Percentiles rank a stretch among this genome's conserved stretches.
Evolutionary conservation across 2,888 invertebrate genomes (phyloP).

Genomic region (Minunthozetes semirufus): DNA sequence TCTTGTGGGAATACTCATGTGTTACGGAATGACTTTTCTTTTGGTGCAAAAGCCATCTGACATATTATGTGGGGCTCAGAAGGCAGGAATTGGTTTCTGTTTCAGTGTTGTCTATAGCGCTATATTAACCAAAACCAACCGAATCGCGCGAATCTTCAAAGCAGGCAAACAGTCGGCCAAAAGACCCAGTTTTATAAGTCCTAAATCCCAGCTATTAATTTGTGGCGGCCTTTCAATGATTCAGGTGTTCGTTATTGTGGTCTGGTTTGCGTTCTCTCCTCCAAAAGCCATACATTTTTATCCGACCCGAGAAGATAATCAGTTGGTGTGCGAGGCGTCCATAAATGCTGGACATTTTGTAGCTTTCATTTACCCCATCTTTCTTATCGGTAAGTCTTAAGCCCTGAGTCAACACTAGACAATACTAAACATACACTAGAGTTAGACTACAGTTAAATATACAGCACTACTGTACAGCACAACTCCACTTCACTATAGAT

Average conservation of each 20-base stretch:
- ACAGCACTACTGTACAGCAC: too few species aligned
- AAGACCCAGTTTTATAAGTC: constrained; percentile 51
- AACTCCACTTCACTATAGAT: not conserved
- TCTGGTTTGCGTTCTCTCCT: constrained; percentile 87
- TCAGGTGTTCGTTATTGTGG: constrained; percentile 64
- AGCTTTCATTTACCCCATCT: constrained; percentile 74
- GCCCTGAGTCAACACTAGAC: not conserved
- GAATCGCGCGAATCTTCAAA: constrained; percentile 43
- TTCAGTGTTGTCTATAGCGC: constrained; percentile 51
- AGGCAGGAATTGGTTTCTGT: constrained; percentile 49
- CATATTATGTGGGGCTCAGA: constrained; percentile 49
- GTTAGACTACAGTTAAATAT: not conserved
- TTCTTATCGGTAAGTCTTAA: constrained; percentile 59
- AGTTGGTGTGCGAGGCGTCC: constrained; percentile 79
- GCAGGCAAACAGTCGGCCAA: constrained; percentile 49
- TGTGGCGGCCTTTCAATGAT: constrained; percentile 48
- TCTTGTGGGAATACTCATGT: constrained; percentile 49
- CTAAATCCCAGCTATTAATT: constrained; percentile 50
- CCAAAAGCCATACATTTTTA: constrained; percentile 82
- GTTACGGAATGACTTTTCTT: constrained; percentile 50
- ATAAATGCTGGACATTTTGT: constrained; percentile 68
- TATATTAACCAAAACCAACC: constrained; percentile 50
- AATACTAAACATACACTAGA: not conserved
- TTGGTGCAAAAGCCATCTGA: constrained; percentile 48
- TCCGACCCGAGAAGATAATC: constrained; percentile 83